A percentile compares a stretch with the other conserved stretches of the same genome.
Evolutionary conservation across 1,140 invertebrate species (phyloP).

Genomic region (Leptinotarsa undecemlineata): DNA sequence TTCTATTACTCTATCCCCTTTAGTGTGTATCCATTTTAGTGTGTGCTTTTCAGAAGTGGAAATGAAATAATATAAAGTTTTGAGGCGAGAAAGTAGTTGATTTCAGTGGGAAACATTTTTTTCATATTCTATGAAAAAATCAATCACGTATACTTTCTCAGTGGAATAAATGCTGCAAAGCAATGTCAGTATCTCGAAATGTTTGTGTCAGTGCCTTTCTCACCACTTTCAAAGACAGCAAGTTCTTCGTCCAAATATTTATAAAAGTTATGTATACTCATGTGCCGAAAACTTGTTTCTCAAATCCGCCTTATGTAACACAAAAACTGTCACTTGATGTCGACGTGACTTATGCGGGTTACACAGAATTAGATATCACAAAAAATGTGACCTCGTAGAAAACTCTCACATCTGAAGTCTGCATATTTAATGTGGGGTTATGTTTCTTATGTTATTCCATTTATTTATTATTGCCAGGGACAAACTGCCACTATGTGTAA

Average conservation of each 20-base stretch:
- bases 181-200: too few relatives aligned
- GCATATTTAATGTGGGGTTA: not conserved
- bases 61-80: too few relatives aligned
- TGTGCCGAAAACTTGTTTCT: conserved; percentile 5
- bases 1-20: too few relatives aligned
- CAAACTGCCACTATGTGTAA: not conserved
- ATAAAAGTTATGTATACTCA: not conserved
- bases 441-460: too few relatives aligned
- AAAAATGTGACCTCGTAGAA: not conserved
- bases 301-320: not conserved
- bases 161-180: too few relatives aligned
- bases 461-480: too few relatives aligned
- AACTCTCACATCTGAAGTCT: not conserved
- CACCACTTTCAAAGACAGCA: not conserved
- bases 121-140: too few relatives aligned
- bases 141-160: too few relatives aligned
- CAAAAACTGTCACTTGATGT: not conserved
- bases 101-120: too few relatives aligned
- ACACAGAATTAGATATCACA: not conserved
- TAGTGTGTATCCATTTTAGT: too few relatives aligned
- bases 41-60: too few relatives aligned
- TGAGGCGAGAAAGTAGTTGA: too few relatives aligned
- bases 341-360: not conserved
- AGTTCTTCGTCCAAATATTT: conserved; percentile 6
- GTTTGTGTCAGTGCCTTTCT: not conserved